Evolutionary conservation across 2,888 invertebrate species (phyloP).

Genomic region (Aleiodes leptofemur): DNA sequence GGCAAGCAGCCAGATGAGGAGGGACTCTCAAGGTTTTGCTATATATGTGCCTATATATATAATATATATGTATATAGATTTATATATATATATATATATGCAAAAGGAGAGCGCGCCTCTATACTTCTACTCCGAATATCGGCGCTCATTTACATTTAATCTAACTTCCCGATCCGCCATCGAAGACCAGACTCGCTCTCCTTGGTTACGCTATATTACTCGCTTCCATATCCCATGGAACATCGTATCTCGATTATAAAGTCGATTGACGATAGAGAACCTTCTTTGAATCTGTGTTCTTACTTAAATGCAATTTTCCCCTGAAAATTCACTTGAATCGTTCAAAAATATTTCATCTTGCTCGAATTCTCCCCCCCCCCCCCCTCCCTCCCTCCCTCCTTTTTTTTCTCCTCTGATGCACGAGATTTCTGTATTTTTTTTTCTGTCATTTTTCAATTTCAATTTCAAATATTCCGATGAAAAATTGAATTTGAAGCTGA

Average conservation of each 20-base stretch:
- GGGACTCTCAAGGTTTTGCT: slow-evolving; percentile 14
- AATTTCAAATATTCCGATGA: too few species aligned
- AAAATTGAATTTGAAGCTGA: too few species aligned
- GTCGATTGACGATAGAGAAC: slow-evolving; percentile 22
- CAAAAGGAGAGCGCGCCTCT: background rate
- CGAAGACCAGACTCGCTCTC: slow-evolving; percentile 19
- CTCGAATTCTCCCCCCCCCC: too few species aligned
- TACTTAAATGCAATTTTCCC: background rate
- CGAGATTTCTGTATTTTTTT: too few species aligned
- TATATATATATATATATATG: background rate
- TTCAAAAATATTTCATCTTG: background rate
- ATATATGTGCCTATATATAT: background rate
- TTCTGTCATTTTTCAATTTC: too few species aligned
- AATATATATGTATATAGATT: too few species aligned
- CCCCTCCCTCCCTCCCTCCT: too few species aligned
- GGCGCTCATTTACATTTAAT: slow-evolving; percentile 44
- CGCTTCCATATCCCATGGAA: slow-evolving; percentile 8
- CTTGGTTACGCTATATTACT: slow-evolving; percentile 32
- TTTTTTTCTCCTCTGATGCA: background rate
- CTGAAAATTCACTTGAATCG: background rate
- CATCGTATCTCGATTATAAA: slow-evolving; percentile 33
- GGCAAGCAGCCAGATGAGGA: background rate
- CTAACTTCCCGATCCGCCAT: slow-evolving; percentile 38
- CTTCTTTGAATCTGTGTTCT: slow-evolving; percentile 15
- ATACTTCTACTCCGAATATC: slow-evolving; percentile 36